Conservation (phyloP, 2,797 vertebrate genomes). For the Argyrosomus regius region DNA sequence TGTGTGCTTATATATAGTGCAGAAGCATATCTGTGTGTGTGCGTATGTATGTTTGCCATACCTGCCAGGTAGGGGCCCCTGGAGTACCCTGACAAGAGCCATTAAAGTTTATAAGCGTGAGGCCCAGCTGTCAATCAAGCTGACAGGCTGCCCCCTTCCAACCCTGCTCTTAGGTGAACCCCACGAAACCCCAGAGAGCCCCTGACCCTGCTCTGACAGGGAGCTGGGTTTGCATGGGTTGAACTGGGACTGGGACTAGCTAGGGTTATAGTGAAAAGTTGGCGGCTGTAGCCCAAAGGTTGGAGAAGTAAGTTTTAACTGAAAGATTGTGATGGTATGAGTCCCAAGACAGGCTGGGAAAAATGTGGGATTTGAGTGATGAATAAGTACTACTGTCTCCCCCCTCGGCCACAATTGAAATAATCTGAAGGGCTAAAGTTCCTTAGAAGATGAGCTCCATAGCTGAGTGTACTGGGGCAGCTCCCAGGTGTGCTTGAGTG, state of each 20-base stretch:
- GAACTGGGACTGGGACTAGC: conserved; percentile 18
- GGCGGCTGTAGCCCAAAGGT: conserved; percentile 39
- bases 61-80: conserved; percentile 78
- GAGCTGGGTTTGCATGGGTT: conserved; percentile 47
- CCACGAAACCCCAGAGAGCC: conserved; percentile 69
- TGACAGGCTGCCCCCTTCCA: conserved; percentile 75
- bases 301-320: conserved; percentile 40
- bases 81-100: conserved; percentile 82
- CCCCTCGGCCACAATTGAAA: not conserved
- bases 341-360: conserved; percentile 20
- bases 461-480: not conserved
- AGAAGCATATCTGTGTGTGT: conserved; percentile 13
- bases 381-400: conserved; percentile 31
- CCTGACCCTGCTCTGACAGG: conserved; percentile 75
- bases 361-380: conserved; percentile 31
- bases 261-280: conserved; percentile 30
- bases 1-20: conserved; percentile 34
- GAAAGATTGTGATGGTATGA: conserved; percentile 52
- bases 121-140: conserved; percentile 81
- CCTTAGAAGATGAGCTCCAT: not conserved
- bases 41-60: conserved; percentile 66
- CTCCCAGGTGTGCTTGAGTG: conserved; percentile 16
- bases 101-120: conserved; percentile 87
- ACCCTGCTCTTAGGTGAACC: conserved; percentile 65
- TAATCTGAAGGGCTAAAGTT: not conserved